These are phyloP conservation scores for Cotesia chilonis DNA, from an alignment of 1,140 invertebrate genomes.

Conservation along the genomic window DNA sequence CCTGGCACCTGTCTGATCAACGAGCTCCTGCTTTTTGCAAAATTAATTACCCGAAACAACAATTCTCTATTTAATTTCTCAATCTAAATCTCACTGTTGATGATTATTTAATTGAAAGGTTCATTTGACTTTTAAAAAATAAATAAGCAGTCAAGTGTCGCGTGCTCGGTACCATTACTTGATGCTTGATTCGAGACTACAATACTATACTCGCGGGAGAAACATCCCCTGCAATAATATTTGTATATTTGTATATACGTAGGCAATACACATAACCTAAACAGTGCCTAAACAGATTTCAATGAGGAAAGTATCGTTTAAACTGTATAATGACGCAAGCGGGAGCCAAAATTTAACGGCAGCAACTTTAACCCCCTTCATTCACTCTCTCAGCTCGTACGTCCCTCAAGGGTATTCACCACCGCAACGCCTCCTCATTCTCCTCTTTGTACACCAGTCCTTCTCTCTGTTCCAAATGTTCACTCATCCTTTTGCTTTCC, in stretches of 20 bases:
- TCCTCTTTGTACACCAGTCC: neutral
- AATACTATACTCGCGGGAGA: neutral
- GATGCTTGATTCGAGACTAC: too few relatives aligned
- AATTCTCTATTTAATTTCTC: neutral
- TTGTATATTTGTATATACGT: too few relatives aligned
- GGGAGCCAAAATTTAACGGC: constrained; percentile 27
- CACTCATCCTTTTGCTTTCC: neutral
- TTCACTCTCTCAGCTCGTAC: constrained; percentile 3
- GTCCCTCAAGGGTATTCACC: neutral
- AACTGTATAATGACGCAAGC: constrained; percentile 32
- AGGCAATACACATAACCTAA: neutral
- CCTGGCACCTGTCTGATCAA: constrained; percentile 27
- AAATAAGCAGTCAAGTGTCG: neutral
- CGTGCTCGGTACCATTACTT: neutral
- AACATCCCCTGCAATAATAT: constrained; percentile 9
- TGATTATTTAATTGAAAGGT: neutral
- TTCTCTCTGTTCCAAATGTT: neutral
- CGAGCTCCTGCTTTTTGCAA: neutral
- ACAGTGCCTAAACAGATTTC: constrained; percentile 31
- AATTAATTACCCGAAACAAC: neutral
- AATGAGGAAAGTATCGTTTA: constrained; percentile 34
- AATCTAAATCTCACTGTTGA: neutral
- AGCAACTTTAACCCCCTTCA: constrained; percentile 16
- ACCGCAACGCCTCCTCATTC: neutral
- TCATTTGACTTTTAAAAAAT: neutral